phyloP scores from a whole-genome alignment of 2,113 vertebrate genomes.

The Morone saxatilis region DNA sequence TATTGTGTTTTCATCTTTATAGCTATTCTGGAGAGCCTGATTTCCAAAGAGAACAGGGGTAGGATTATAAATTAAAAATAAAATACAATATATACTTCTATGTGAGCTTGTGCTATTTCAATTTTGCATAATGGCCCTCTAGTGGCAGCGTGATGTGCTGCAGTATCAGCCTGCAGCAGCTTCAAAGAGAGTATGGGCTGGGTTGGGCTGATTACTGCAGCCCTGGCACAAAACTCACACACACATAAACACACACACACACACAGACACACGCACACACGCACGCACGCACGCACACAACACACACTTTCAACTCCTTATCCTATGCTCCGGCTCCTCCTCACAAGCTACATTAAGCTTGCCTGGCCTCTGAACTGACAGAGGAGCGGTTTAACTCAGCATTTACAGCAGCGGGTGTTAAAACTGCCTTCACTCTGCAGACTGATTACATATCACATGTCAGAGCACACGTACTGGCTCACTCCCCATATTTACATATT shows the following conservation, averaged over 20 bases:
- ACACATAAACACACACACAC: too few relatives aligned
- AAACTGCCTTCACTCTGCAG: slow-evolving; percentile 26
- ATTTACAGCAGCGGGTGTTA: slow-evolving; percentile 33
- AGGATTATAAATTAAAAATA: not conserved
- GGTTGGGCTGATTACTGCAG: slow-evolving; percentile 65
- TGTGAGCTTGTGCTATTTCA: not conserved
- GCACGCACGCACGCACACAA: not conserved
- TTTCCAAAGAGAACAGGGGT: not conserved
- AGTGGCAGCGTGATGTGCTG: slow-evolving; percentile 44
- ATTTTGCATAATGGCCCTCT: slow-evolving; percentile 46
- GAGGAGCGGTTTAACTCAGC: slow-evolving; percentile 30
- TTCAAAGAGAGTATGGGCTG: slow-evolving; percentile 38
- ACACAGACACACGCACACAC: too few relatives aligned
- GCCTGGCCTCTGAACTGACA: slow-evolving; percentile 40
- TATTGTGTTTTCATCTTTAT: not conserved
- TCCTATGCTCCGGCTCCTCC: slow-evolving; percentile 43
- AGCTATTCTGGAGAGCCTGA: not conserved
- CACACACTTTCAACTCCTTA: slow-evolving; percentile 37
- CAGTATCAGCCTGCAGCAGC: slow-evolving; percentile 51
- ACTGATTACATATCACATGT: slow-evolving; percentile 31
- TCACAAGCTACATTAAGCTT: slow-evolving; percentile 43
- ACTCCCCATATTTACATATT: slow-evolving; percentile 6
- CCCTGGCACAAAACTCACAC: slow-evolving; percentile 36
- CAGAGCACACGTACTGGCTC: not conserved
- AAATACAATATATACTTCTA: not conserved